Percentiles rank a stretch among this genome's conserved stretches.
phyloP scores from a whole-genome alignment of 2,113 vertebrate species.

The Vulpes vulpes region DNA sequence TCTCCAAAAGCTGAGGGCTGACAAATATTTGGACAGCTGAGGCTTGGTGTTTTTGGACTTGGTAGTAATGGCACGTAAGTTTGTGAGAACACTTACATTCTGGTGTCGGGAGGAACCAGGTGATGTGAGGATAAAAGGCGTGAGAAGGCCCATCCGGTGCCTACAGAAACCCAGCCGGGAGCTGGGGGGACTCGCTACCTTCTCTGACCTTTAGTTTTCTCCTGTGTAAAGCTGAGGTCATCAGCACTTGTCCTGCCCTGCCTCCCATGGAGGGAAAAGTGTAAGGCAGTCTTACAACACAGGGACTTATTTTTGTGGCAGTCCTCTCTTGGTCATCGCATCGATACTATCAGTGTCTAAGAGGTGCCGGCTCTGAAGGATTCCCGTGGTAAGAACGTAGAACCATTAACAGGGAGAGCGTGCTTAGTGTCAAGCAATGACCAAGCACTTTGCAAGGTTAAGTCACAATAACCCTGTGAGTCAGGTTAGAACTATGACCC shows the following conservation, averaged over 20 bases:
- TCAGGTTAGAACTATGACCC: fast-evolving
- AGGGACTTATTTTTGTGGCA: neutral
- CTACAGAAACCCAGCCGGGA: neutral
- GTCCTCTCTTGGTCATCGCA: neutral
- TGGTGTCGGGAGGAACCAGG: neutral
- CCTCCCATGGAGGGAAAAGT: neutral
- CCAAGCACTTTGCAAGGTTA: neutral
- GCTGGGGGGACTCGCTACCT: fast-evolving
- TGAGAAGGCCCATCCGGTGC: neutral
- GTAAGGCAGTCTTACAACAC: neutral
- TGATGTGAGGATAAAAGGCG: neutral
- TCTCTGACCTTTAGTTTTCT: neutral
- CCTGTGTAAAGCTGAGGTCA: neutral
- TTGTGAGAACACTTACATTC: neutral
- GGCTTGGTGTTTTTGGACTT: constrained; percentile 16
- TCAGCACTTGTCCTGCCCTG: neutral
- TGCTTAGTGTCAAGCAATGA: neutral
- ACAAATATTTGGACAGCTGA: constrained; percentile 72
- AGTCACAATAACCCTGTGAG: neutral
- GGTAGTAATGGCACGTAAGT: neutral
- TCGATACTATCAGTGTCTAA: neutral
- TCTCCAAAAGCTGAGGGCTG: constrained; percentile 11
- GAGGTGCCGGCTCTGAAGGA: neutral
- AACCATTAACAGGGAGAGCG: neutral
- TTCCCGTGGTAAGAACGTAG: neutral